Conservation (phyloP, 1,140 invertebrate genomes). For the Nymphalis io region DNA sequence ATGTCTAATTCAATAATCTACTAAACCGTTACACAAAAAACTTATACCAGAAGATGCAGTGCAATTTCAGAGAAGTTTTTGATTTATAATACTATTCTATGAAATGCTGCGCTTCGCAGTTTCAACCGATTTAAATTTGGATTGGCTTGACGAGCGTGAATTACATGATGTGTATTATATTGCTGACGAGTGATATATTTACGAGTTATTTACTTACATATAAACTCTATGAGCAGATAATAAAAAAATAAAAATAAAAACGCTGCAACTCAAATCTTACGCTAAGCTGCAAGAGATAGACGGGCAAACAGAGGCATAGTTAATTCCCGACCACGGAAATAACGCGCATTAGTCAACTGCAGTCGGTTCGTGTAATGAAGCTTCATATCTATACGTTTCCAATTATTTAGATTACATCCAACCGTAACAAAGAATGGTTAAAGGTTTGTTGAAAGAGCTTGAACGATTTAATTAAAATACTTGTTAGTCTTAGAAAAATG, state of each 20-base stretch:
- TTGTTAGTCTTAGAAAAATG: conserved; percentile 1
- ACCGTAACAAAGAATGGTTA: conserved; percentile 16
- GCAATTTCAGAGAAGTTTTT: too few relatives aligned
- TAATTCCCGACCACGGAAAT: conserved; percentile 64
- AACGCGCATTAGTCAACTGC: conserved; percentile 66
- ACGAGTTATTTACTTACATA: too few relatives aligned
- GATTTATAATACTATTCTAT: too few relatives aligned
- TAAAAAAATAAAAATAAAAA: neutral
- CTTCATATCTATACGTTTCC: conserved; percentile 44
- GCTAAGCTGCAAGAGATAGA: conserved; percentile 39
- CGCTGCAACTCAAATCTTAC: conserved; percentile 22
- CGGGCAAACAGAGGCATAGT: conserved; percentile 56
- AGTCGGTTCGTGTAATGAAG: conserved; percentile 42
- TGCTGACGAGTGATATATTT: too few relatives aligned
- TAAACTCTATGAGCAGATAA: neutral
- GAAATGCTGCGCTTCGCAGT: too few relatives aligned
- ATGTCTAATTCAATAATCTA: too few relatives aligned
- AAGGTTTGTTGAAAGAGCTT: neutral
- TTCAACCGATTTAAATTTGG: too few relatives aligned
- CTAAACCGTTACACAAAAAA: too few relatives aligned
- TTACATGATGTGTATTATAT: too few relatives aligned
- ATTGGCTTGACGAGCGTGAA: too few relatives aligned
- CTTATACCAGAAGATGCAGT: too few relatives aligned
- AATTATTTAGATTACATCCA: conserved; percentile 36
- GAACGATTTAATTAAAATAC: conserved; percentile 23